Conservation (phyloP, 2,888 invertebrate genomes). For the Hydrotaea diabolus region DNA sequence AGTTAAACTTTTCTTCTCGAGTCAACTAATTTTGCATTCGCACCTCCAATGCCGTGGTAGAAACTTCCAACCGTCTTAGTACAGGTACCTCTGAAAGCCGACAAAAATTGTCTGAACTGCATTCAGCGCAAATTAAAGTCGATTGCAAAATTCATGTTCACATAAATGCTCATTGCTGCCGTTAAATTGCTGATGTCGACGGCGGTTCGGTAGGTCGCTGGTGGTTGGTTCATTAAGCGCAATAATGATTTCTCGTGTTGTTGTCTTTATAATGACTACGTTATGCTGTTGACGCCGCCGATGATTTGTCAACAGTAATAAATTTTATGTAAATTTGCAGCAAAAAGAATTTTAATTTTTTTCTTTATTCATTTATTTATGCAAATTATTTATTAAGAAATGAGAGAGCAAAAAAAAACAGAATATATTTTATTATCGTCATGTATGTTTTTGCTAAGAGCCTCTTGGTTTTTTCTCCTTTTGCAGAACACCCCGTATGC, state of each 20-base stretch:
- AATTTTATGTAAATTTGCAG: slow-evolving; percentile 13
- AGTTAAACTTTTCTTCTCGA: no score
- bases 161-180: slow-evolving; percentile 60
- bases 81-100: no score
- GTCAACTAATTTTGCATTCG: no score
- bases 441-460: background rate
- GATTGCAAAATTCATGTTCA: slow-evolving; percentile 58
- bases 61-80: no score
- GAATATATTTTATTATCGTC: no score
- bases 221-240: slow-evolving; percentile 49
- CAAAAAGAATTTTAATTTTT: background rate
- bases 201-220: no score
- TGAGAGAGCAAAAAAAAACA: no score
- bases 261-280: slow-evolving; percentile 16
- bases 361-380: slow-evolving; percentile 31
- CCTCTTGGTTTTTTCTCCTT: no score
- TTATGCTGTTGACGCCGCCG: background rate
- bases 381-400: slow-evolving; percentile 46
- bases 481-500: slow-evolving; percentile 95
- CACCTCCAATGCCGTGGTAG: no score
- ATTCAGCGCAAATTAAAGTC: slow-evolving; percentile 61
- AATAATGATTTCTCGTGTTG: slow-evolving; percentile 59
- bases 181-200: background rate
- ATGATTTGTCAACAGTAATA: slow-evolving; percentile 60
- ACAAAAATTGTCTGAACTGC: no score